A percentile compares a stretch with the other conserved stretches of the same genome.
Conservation (phyloP, 2,888 invertebrate species). For the Leptarthrus brevirostris region DNA sequence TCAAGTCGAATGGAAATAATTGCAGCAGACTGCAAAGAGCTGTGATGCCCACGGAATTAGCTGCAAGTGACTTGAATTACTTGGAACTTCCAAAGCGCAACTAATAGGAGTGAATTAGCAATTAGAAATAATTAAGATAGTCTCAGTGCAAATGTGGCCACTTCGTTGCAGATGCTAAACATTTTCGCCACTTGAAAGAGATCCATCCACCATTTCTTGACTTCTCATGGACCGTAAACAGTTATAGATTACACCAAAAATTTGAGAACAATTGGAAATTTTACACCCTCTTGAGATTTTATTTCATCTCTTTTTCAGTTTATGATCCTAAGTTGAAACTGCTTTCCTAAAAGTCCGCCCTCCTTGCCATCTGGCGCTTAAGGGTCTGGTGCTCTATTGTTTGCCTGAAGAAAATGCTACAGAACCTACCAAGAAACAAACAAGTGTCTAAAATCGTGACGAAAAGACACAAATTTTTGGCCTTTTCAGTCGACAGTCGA, state of each 20-base stretch:
- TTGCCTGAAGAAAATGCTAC: background rate
- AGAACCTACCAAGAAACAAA: conserved; percentile 24
- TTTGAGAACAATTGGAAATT: conserved; percentile 18
- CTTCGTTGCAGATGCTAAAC: background rate
- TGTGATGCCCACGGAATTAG: background rate
- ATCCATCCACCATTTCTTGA: no score
- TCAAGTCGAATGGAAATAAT: background rate
- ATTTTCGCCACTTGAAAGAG: no score
- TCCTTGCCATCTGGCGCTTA: conserved; percentile 22
- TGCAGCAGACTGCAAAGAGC: background rate
- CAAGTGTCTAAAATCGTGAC: conserved; percentile 30
- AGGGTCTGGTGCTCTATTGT: background rate
- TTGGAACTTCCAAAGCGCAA: background rate
- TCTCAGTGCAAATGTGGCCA: background rate
- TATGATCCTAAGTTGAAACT: background rate
- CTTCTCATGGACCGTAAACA: background rate
- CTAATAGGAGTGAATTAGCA: conserved; percentile 31
- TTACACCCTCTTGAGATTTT: conserved; percentile 22
- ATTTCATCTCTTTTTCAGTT: background rate
- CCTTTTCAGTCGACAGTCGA: conserved; percentile 10
- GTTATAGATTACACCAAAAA: conserved; percentile 3
- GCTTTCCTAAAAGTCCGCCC: background rate
- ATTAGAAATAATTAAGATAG: conserved; percentile 18
- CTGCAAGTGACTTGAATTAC: background rate
- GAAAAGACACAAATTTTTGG: conserved; percentile 25